phyloP scores from a whole-genome alignment of 2,888 invertebrate genomes.

The Tipula unca region DNA sequence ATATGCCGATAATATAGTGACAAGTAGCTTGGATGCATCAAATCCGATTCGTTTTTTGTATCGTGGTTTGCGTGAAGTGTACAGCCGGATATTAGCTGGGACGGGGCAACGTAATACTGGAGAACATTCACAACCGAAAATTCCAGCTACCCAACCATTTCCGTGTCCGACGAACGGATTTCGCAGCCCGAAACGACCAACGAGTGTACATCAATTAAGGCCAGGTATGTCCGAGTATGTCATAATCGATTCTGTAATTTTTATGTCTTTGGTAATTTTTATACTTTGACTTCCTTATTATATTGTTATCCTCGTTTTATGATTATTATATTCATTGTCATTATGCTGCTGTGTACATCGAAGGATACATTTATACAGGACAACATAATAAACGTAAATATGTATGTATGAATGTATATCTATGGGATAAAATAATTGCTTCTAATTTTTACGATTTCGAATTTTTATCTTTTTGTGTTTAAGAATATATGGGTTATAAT shows the following conservation, averaged over 20 bases:
- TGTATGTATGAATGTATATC: neutral
- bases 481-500: neutral
- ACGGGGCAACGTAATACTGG: conserved; percentile 25
- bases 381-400: neutral
- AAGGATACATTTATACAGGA: neutral
- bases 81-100: conserved; percentile 25
- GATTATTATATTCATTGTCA: neutral
- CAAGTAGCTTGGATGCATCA: conserved; percentile 28
- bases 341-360: neutral
- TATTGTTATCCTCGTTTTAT: neutral
- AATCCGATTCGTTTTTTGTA: conserved; percentile 26
- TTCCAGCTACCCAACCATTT: conserved; percentile 33
- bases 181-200: conserved; percentile 39
- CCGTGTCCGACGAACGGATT: conserved; percentile 36
- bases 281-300: neutral
- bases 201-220: conserved; percentile 46
- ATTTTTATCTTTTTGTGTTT: neutral
- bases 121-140: conserved; percentile 30
- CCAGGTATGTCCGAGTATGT: conserved; percentile 31
- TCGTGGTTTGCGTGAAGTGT: conserved; percentile 27
- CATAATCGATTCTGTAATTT: neutral
- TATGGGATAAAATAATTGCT: neutral
- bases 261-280: conserved; percentile 8
- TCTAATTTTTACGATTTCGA: neutral
- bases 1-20: conserved; percentile 28